Base-by-base conservation (phyloP, 2,113 vertebrate species). In the Salminus brasiliensis region DNA sequence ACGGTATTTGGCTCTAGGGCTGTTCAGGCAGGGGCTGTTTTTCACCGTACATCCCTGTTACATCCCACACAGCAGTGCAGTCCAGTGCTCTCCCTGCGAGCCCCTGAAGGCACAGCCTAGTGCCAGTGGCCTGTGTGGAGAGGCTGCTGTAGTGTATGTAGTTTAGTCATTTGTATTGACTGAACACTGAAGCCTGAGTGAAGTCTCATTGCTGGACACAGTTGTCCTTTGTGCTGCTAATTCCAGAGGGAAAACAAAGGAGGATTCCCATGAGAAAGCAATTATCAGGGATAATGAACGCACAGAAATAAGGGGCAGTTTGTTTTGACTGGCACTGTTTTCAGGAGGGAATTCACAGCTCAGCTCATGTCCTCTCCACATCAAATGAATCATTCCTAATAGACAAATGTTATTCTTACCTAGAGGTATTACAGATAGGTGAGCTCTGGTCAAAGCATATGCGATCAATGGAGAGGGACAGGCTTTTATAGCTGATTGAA, bases 261-360 rank as follows among this genome's bases (percentile, higher is more conserved):
- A 76, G 68, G 30, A 62, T 66, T 78, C 74, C 53, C 79, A 81
- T 43, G 79, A 84, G 83, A 78, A 78, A 74, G 60, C 62, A 70
- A 39, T 81, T 81, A 81, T 81, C 55, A 74, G 74, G 49, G 55
- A 84, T 84, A 70, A 84, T 84, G 36, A 81, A 73, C 69, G 78
- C 62, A 32, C 32, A 45, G 78, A 55, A 77, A 76, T 53, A 72
- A 77, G 63, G 63, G 74, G 41, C 78, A 81, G 52, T 72, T 62
- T 78, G 66, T 73, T 79, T 72, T 34, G 77, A 30, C 30, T 49
- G 43, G 23, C 72, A 72, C 49, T 72, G 57, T 69, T 65, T 72
- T 71, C 74, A 41, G 47, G 57, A 45, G 72, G 76, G 76, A 72
- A 73, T 79, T 80, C 77, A 72, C 73, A 59, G 34, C 66, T 83